Conservation (phyloP, 2,888 invertebrate genomes). For the Aphidoletes aphidimyza region DNA sequence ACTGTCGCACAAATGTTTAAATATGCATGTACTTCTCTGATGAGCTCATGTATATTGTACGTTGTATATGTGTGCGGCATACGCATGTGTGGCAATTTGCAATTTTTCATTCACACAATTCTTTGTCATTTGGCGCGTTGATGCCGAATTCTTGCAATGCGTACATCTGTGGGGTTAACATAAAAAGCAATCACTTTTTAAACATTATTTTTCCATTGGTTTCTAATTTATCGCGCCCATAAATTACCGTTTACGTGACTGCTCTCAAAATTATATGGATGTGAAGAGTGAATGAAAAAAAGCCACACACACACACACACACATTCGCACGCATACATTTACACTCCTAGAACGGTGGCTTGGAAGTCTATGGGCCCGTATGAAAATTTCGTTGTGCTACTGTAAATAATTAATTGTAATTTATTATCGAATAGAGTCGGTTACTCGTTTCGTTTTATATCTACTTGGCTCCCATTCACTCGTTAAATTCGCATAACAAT, state of each 20-base stretch:
- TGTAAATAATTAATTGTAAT: conserved; percentile 51
- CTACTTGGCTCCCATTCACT: conserved; percentile 22
- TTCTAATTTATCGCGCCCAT: conserved; percentile 35
- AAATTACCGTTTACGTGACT: conserved; percentile 12
- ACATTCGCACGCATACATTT: not conserved
- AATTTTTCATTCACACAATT: conserved; percentile 9
- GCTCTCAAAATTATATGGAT: not conserved
- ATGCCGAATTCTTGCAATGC: not conserved
- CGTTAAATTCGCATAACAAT: conserved; percentile 45
- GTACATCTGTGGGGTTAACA: not conserved
- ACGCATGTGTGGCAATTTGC: not conserved
- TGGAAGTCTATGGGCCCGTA: conserved; percentile 1
- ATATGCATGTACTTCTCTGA: not conserved
- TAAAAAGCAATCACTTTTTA: conserved; percentile 16
- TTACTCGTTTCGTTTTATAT: conserved; percentile 31
- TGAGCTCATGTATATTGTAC: not conserved
- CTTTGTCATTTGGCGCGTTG: not conserved
- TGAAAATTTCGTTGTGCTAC: conserved; percentile 33
- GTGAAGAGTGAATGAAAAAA: not conserved
- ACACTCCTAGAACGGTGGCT: no score
- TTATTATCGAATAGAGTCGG: conserved; percentile 25
- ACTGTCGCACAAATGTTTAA: conserved; percentile 25
- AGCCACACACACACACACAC: not conserved
- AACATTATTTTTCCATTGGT: conserved; percentile 37
- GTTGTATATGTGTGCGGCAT: not conserved